Conservation (phyloP, 2,797 vertebrate genomes). For the Varecia variegata region DNA sequence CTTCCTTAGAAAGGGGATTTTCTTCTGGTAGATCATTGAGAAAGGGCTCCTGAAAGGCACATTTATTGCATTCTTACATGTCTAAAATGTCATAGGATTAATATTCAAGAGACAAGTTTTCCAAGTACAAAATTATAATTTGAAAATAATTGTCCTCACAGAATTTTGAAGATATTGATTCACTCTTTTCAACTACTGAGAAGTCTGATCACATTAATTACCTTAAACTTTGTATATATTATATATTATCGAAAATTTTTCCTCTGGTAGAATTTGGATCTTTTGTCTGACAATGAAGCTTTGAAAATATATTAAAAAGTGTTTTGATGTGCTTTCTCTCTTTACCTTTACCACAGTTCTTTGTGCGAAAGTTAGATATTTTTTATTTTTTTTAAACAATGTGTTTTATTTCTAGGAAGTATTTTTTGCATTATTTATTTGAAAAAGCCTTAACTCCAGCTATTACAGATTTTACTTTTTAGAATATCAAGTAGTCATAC, state of each 20-base stretch:
- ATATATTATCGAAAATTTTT: background rate
- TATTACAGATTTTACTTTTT: background rate
- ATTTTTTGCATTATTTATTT: background rate
- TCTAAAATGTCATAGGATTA: background rate
- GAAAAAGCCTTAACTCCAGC: background rate
- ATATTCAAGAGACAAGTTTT: background rate
- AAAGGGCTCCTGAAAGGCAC: background rate
- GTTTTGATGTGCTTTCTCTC: background rate
- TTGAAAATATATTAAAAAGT: background rate
- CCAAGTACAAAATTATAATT: background rate
- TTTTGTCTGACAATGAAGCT: background rate
- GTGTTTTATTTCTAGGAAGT: background rate
- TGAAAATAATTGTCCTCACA: background rate
- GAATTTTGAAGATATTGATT: background rate
- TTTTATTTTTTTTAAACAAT: background rate
- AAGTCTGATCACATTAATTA: background rate
- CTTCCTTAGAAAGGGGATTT: background rate
- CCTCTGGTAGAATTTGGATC: background rate
- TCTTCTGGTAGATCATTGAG: background rate
- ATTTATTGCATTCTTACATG: background rate
- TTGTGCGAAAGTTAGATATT: background rate
- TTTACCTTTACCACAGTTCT: background rate
- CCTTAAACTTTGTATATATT: background rate
- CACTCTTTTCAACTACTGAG: background rate
- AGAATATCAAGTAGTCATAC: background rate